Base-by-base conservation (phyloP, 2,113 vertebrate species). In the Anhinga rufa region DNA sequence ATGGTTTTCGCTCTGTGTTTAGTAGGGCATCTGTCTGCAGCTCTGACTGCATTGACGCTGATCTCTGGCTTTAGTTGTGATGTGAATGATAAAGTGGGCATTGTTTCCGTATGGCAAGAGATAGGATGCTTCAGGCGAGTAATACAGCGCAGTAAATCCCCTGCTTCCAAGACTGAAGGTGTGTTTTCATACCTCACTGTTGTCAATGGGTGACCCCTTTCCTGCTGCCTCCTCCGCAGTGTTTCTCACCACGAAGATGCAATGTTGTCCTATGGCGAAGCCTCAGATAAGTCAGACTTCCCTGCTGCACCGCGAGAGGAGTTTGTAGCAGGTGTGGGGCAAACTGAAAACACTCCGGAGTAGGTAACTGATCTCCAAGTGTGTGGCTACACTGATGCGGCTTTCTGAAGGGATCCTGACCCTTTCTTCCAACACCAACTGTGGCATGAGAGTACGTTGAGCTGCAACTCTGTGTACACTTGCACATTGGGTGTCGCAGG, bases 401-500 rank as follows among this genome's bases (percentile, higher is more conserved):
- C 85, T 89, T 93, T 76, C 32, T 1, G 0, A 48, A 69, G 36
- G 36, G 13, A 76, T 79, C 55, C 55, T 86, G 80, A 40, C 25
- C 38, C 13, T 44, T 70, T 81, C 24, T 60, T 4, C 3, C 3
- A 3, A 46, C 22, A 9, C 32, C 9, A 42, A 1, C 65, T 57
- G 68, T 49, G 48, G 69, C 14, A 17, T 31, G 22, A 40, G 48
- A 60, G n/a, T 38, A 48, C 26, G 14, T 14, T 84, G 46, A 93
- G 48, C 66, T 87, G 74, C 32, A 79, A 6, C 9, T 25, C 52
- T 40, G 6, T 26, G 38, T 36, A 26, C 14, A 3, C 48, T 61
- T 52, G 14, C 42, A 44, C 14, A 44, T 44, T 15, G 14, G 42
- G 17, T 46, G 6, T 26, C 6, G 0, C 29, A 25, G 1, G 7